Evolutionary conservation across 1,140 invertebrate species (phyloP), one percentile per base, ranked within the genome.

Genomic region (Anthonomus grandis): DNA sequence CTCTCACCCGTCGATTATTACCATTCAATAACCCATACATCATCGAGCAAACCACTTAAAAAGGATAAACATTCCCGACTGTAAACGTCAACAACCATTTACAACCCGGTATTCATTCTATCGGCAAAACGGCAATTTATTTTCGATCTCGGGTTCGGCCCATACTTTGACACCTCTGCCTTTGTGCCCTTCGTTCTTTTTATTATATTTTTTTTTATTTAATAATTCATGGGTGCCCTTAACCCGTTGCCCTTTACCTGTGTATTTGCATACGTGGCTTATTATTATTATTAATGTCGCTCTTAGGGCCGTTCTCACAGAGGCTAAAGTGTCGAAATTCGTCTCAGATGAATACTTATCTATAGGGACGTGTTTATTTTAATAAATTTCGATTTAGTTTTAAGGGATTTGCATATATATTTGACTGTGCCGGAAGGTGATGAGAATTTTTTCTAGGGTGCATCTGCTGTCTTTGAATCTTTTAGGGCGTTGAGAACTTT

Each of bases 1-100:
- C n/a, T n/a, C n/a, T n/a, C n/a, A n/a, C n/a, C 38, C 41, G n/a
- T 25, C 23, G 18, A 27, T 25, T 23, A 47, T 47, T 47, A 27
- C 15, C 25, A 48, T 34, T 36, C 27, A 48, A 48, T 48, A 48
- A 48, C n/a, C 48, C 10, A 55, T 55, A 55, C 9, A 38, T 55
- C 52, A 55, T 22, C 13, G 25, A 53, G 42, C 39, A 31, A 48
- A 34, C 45, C 46, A 50, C 47, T 57, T 50, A 50, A 57, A 57
- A 19, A 34, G 55, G 46, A 50, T 50, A 57, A 57, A 57, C 55
- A 57, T 38, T 41, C 55, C 47, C 47, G 37, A 57, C 31, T 44
- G 25, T 50, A 50, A 57, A 57, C 27, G 55, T 57, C 55, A 57
- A 57, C 47, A 57, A 57, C 47, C 55, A 57, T 57, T 57, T 57